Percentiles rank a stretch among this genome's conserved stretches.
Conservation (phyloP, 1,140 invertebrate genomes). For the Drosophila takahashii region DNA sequence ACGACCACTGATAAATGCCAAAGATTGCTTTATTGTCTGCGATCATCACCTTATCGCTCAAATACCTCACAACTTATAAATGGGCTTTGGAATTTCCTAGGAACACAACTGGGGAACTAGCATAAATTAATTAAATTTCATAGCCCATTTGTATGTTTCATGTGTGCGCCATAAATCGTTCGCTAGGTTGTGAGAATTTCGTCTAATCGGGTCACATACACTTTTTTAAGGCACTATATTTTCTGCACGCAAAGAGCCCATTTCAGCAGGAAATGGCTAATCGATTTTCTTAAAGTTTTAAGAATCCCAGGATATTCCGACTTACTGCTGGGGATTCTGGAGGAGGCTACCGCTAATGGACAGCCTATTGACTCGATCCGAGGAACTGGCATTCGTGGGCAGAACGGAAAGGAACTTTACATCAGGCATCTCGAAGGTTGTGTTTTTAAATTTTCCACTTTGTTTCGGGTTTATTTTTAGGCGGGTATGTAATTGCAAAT, state of each 20-base stretch:
- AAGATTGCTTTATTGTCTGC: conserved; percentile 9
- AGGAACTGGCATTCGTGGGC: conserved; percentile 38
- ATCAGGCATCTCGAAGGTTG: conserved; percentile 50
- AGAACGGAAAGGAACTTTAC: conserved; percentile 50
- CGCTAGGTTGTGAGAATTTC: conserved; percentile 1
- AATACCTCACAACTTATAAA: conserved; percentile 23
- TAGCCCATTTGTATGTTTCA: conserved; percentile 29
- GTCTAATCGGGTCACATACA: conserved; percentile 23
- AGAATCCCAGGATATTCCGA: neutral
- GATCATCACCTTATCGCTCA: conserved; percentile 10
- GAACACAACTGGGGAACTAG: conserved; percentile 4
- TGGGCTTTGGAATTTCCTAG: conserved; percentile 9
- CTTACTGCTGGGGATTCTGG: conserved; percentile 58
- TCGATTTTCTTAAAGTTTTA: conserved; percentile 50
- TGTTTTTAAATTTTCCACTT: neutral
- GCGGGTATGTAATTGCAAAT: conserved; percentile 33
- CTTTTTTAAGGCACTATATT: conserved; percentile 6
- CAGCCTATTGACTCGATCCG: conserved; percentile 43
- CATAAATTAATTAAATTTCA: conserved; percentile 21
- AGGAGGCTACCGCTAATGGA: conserved; percentile 37
- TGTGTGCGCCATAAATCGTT: conserved; percentile 42
- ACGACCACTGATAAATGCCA: neutral
- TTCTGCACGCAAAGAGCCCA: conserved; percentile 48
- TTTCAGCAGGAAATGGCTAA: conserved; percentile 14
- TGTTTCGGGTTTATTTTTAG: conserved; percentile 29